Percentiles rank a stretch among this genome's conserved stretches.
phyloP scores from a whole-genome alignment of 2,797 vertebrate genomes.

The Lindbergichthys nudifrons region DNA sequence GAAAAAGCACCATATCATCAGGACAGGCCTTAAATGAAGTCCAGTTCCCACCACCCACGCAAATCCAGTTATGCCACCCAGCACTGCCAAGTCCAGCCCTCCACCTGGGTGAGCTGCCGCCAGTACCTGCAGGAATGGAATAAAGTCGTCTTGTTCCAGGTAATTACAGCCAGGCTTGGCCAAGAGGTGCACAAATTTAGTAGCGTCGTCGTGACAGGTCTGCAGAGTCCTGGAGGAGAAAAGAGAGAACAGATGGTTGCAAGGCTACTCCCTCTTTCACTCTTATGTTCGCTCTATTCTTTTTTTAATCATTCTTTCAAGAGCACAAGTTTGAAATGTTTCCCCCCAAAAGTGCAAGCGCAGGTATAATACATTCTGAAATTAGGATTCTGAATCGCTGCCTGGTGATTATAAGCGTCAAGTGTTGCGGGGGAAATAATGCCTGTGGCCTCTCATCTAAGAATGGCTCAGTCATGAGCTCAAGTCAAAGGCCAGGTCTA shows the following conservation, averaged over 20 bases:
- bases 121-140: slow-evolving; percentile 96
- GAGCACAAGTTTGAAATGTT: slow-evolving; percentile 45
- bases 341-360: slow-evolving; percentile 42
- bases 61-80: slow-evolving; percentile 51
- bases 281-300: slow-evolving; percentile 25
- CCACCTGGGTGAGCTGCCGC: slow-evolving; percentile 67
- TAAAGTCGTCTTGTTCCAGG: slow-evolving; percentile 97
- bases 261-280: slow-evolving; percentile 61
- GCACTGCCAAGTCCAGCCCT: slow-evolving; percentile 56
- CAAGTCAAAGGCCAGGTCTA: slow-evolving; percentile 65
- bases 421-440: slow-evolving; percentile 57
- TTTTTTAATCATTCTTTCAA: slow-evolving; percentile 46
- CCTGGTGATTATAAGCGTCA: slow-evolving; percentile 52
- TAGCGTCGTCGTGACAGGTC: slow-evolving; percentile 94
- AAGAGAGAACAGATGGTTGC: slow-evolving; percentile 84
- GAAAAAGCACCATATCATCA: slow-evolving; percentile 57
- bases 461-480: slow-evolving; percentile 61
- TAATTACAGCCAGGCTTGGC: slow-evolving; percentile 92
- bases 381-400: slow-evolving; percentile 73
- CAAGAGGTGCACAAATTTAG: slow-evolving; percentile 94
- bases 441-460: slow-evolving; percentile 59
- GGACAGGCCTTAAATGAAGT: slow-evolving; percentile 46
- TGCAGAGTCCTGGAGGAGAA: slow-evolving; percentile 89
- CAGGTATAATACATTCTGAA: slow-evolving; percentile 71
- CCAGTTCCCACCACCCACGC: slow-evolving; percentile 43